Base-by-base conservation (phyloP, 2,113 vertebrate genomes). In the Oryzias woworae region DNA sequence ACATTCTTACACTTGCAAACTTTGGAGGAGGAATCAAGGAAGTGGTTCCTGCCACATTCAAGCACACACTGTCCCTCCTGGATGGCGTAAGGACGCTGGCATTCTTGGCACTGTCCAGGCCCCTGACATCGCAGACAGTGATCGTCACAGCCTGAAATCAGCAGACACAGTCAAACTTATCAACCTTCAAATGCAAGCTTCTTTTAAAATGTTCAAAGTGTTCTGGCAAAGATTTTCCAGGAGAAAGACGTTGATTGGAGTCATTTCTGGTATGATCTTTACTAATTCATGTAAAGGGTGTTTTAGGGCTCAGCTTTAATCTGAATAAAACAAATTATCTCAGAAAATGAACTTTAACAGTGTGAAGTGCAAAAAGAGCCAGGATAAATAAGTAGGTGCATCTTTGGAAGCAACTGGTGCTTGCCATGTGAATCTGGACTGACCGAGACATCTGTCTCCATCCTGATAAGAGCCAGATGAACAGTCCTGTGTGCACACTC, bases 401-500 rank as follows among this genome's bases (percentile, higher is more conserved):
- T 57, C 53, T 41, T 24, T 48, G 24, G 14, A 14, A 18, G 18
- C 3, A 7, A 2, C 1, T 23, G 41, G 43, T 50, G 55, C 26
- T 52, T 3, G n/a, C 41, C 24, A 48, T 56, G 58, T 14, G 13
- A 15, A 31, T 31, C n/a, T 0, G 42, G n/a, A 85, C 96, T 92
- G 74, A 99, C 97, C 90, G 66, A 93, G 90, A 71, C 97, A 99
- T 0, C 58, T 78, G 65, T 94, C 94, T 0, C 80, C 61, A 0
- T 94, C 92, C 74, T 2, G 87, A 79, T 92, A 99, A 78, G 88
- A 93, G 1, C 91, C 88, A 0, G 72, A 20, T 0, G 93, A 88
- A 61, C 97, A 99, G 1, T 81, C 86, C 17, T 94, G 92, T 7
- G 90, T 49, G 14, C 97, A 99, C 15, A 93, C 63, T 0, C 95